Base-by-base conservation (phyloP, 2,113 vertebrate genomes). In the Siniperca chuatsi region DNA sequence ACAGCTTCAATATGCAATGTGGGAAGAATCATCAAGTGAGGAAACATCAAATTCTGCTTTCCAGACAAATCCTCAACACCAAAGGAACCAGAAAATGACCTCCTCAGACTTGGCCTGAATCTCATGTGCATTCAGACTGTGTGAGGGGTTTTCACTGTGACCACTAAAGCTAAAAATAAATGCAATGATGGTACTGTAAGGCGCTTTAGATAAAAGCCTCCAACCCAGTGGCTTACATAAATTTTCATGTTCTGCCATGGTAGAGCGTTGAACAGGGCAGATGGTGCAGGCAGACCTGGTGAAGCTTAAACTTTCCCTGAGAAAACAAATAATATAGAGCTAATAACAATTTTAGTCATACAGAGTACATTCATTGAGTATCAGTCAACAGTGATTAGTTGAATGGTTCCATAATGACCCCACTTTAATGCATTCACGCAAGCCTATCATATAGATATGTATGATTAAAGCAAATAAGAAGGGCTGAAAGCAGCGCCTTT, bases 191-290 rank as follows among this genome's bases (percentile, higher is more conserved):
- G 37, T 46, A 21, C 65, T 57, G 35, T 46, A 10, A 70, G 64
- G 78, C 3, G 6, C 29, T 69, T 65, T 57, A 64, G 57, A 81
- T 85, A 61, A 78, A 87, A 42, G 67, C 62, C 62, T 73, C n/a
- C 18, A n/a, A 40, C 71, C 35, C 50, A 50, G 48, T 33, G 72
- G 57, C 79, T 87, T 61, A 67, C 44, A 75, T 70, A 65, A 1
- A 50, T 75, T 73, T 85, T 64, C 57, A 85, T 75, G 82, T 83
- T 79, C 57, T 64, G 68, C 80, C 76, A 80, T 15, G 54, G 82
- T 10, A 4, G 54, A 69, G 57, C 60, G 13, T 46, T 48, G 66
- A 58, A 66, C 3, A 16, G 42, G 10, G 33, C 60, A 61, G 65
- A 76, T 21, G 79, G 37, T 6, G 8, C 15, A 70, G 46, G 48